Evolutionary conservation across 2,888 invertebrate species (phyloP), one percentile per base, ranked within the genome.

Genomic region (Petrolisthes cinctipes): DNA sequence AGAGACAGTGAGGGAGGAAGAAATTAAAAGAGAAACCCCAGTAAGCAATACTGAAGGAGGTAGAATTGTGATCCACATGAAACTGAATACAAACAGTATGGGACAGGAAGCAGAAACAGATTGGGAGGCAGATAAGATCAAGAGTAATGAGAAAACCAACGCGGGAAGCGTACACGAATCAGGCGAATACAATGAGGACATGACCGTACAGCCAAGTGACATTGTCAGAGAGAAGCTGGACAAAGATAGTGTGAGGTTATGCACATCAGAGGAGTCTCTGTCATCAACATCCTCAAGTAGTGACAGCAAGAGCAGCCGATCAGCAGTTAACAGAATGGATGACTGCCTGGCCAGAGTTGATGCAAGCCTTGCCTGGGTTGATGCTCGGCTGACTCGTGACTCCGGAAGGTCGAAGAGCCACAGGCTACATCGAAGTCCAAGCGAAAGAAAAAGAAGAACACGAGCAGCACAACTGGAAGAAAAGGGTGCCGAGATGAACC

Each of bases 331-430:
- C 73, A 83, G 76, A 53, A 90, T 90, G 90, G 86, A 90, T 80
- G 90, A 57, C 20, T 90, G 90, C 56, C 66, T 90, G 66, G 90
- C 90, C 54, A 83, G 80, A 54, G 78, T 90, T 17, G 88, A 90
- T 71, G 86, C 88, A 11, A 83, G 76, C 80, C 68, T 90, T 37
- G 90, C 90, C 7, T 83, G 83, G 83, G 73, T 88, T 54, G 86
- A 86, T 75, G 83, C 88, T 23, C 75, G 81, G 14, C 61, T 90
- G 57, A 81, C 88, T n/a, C 83, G 66, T 17, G 89, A 89, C 75
- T 53, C 81, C 5, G 37, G 20, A 20, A 73, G 54, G 11, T 54
- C 20, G n/a, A 9, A 6, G 17, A 23, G 9, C 5, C 53, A 79
- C 37, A 23, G 80, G 5, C 17, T 54, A 51, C 20, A 20, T 23